Evolutionary conservation across 2,797 vertebrate species (phyloP).

Genomic region (Botia kubotai): DNA sequence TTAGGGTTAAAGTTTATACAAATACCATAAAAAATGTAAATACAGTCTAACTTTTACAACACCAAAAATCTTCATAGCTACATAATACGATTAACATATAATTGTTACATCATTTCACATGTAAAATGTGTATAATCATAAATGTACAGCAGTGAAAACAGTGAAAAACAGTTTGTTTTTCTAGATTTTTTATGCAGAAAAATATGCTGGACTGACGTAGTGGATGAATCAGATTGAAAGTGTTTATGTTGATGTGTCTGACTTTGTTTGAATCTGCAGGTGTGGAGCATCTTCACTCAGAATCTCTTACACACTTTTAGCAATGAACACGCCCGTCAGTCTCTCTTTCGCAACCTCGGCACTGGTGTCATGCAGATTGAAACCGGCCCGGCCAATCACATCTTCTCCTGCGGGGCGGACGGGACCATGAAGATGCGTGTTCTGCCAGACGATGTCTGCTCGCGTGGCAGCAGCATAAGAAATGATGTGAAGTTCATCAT

Average conservation of each 20-base stretch:
- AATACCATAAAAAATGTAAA: too few relatives aligned
- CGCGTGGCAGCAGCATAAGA: constrained; percentile 81
- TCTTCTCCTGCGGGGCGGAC: constrained; percentile 98
- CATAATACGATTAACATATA: too few relatives aligned
- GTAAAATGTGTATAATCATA: too few relatives aligned
- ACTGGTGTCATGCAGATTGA: constrained; percentile 98
- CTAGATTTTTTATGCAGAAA: too few relatives aligned
- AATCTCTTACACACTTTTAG: constrained; percentile 87
- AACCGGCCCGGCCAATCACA: constrained; percentile 89
- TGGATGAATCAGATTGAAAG: too few relatives aligned
- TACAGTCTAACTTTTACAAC: too few relatives aligned
- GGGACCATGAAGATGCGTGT: constrained; percentile 97
- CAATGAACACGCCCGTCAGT: constrained; percentile 94
- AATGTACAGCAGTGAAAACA: too few relatives aligned
- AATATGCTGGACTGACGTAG: too few relatives aligned
- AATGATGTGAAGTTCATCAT: constrained; percentile 90
- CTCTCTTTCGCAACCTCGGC: constrained; percentile 97
- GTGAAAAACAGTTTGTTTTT: too few relatives aligned
- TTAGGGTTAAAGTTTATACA: too few relatives aligned
- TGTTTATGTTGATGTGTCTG: neutral
- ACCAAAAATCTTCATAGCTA: too few relatives aligned
- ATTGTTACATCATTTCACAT: too few relatives aligned
- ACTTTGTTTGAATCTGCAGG: constrained; percentile 62
- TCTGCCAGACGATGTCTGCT: constrained; percentile 86
- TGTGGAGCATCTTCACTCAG: constrained; percentile 90